Conservation (phyloP, 2,888 invertebrate genomes). For the Drosophila recens region DNA sequence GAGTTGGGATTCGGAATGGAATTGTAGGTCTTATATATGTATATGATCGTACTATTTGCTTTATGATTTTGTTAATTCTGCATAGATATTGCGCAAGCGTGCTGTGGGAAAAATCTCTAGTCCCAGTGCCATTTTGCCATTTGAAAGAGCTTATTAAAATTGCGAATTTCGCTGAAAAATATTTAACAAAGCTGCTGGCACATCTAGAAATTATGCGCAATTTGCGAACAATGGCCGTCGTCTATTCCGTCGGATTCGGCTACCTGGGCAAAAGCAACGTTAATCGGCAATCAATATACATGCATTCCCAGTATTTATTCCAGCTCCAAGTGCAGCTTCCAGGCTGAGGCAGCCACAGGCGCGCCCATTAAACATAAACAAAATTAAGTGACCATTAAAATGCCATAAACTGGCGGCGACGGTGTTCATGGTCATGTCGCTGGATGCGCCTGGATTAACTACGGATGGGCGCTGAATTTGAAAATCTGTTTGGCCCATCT, state of each 20-base stretch:
- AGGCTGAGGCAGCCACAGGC: slow-evolving; percentile 47
- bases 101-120: slow-evolving; percentile 53
- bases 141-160: slow-evolving; percentile 74
- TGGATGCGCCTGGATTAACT: slow-evolving; percentile 65
- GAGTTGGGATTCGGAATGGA: slow-evolving; percentile 10
- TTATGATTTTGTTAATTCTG: slow-evolving; percentile 79
- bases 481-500: slow-evolving; percentile 43
- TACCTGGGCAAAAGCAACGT: slow-evolving; percentile 57
- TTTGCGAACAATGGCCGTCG: slow-evolving; percentile 73
- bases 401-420: slow-evolving; percentile 85
- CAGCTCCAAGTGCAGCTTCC: slow-evolving; percentile 18
- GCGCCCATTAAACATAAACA: slow-evolving; percentile 85
- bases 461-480: slow-evolving; percentile 47
- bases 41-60: slow-evolving; percentile 69
- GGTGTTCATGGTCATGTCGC: slow-evolving; percentile 78
- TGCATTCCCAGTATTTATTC: slow-evolving; percentile 7
- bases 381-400: slow-evolving; percentile 86
- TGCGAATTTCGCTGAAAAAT: slow-evolving; percentile 61
- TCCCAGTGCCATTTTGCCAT: slow-evolving; percentile 39
- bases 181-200: slow-evolving; percentile 48
- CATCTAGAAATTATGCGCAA: slow-evolving; percentile 72
- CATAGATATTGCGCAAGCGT: slow-evolving; percentile 35
- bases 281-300: slow-evolving; percentile 76
- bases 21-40: slow-evolving; percentile 28
- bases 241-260: slow-evolving; percentile 40